phyloP scores from a whole-genome alignment of 2,797 vertebrate species.

The Manis crassicaudata region DNA sequence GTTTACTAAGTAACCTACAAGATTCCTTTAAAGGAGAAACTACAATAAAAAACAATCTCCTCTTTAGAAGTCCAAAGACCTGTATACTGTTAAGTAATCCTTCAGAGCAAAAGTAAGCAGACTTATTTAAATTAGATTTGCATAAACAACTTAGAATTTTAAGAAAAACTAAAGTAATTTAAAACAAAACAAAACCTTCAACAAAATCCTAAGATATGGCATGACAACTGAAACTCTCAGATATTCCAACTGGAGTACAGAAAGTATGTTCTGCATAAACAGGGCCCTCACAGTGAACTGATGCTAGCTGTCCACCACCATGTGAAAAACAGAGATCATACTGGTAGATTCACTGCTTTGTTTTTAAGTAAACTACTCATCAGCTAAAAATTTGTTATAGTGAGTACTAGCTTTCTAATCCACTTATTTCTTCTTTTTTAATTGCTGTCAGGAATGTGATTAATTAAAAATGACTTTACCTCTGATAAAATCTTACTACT shows the following conservation, averaged over 20 bases:
- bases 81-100: not conserved
- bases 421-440: slow-evolving; percentile 72
- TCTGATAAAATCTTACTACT: slow-evolving; percentile 64
- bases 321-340: slow-evolving; percentile 56
- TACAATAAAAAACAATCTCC: not conserved
- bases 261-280: slow-evolving; percentile 59
- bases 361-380: slow-evolving; percentile 67
- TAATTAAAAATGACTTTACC: slow-evolving; percentile 78
- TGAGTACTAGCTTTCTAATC: slow-evolving; percentile 66
- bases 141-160: slow-evolving; percentile 67
- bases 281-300: slow-evolving; percentile 55
- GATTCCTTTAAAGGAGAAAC: not conserved
- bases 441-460: slow-evolving; percentile 76
- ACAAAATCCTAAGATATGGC: slow-evolving; percentile 48
- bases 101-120: not conserved
- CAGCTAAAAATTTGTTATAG: slow-evolving; percentile 71
- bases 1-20: not conserved
- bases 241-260: not conserved
- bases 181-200: slow-evolving; percentile 51
- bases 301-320: slow-evolving; percentile 52
- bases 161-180: slow-evolving; percentile 47
- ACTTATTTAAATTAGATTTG: not conserved
- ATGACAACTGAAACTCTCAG: slow-evolving; percentile 45
- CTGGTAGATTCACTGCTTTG: slow-evolving; percentile 65
- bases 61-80: not conserved